Conservation (phyloP, 2,113 vertebrate species). For the Ursus arctos region DNA sequence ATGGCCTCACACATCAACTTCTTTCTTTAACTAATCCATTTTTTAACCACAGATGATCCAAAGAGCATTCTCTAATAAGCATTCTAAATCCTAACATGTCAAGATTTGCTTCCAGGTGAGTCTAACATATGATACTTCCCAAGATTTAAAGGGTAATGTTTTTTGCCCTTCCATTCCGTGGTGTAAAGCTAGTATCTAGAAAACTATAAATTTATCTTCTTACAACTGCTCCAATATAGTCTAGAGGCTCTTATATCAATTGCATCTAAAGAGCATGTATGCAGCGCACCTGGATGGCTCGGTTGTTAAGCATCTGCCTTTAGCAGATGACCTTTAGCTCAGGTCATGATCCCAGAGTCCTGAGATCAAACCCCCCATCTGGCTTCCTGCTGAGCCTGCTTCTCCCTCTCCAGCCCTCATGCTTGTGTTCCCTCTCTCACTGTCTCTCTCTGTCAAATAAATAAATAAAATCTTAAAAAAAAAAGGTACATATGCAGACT, state of each 20-base stretch:
- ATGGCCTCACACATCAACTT: neutral
- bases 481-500: rapidly evolving
- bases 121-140: rapidly evolving
- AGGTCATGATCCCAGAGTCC: no score
- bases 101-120: neutral
- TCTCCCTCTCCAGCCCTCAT: no score
- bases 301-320: no score
- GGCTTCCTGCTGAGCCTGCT: no score
- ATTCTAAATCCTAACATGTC: neutral
- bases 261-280: rapidly evolving
- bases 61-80: neutral
- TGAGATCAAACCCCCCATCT: no score
- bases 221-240: neutral
- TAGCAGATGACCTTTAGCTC: no score
- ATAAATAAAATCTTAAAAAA: no score
- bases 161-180: neutral
- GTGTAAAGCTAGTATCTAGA: neutral
- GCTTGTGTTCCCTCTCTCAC: no score
- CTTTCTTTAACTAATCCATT: neutral
- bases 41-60: neutral
- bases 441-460: no score
- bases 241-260: neutral
- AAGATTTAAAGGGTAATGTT: neutral
- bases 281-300: no score
- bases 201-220: neutral